These are phyloP conservation scores for Thalassoma bifasciatum DNA, from an alignment of 2,113 vertebrate genomes.

Conservation along the genomic window DNA sequence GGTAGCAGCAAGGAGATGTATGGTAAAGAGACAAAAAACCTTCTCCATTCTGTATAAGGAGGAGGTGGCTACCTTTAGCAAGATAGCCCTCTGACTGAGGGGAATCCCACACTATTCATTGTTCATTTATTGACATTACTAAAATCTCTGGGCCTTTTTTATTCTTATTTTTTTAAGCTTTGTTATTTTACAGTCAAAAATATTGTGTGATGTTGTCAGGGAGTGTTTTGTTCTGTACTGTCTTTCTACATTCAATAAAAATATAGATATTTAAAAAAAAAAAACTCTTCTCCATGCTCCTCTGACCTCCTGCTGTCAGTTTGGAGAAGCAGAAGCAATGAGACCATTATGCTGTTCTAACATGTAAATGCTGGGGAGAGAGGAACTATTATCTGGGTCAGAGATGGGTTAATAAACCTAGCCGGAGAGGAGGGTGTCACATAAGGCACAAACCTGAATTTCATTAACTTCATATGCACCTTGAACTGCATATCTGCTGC, in stretches of 20 bases:
- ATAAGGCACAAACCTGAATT: slow-evolving; percentile 33
- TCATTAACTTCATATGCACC: slow-evolving; percentile 27
- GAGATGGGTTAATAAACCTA: slow-evolving; percentile 58
- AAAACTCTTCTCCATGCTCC: not conserved
- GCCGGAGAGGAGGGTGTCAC: slow-evolving; percentile 11
- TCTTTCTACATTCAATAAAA: too few species aligned
- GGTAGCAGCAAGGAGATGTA: too few species aligned
- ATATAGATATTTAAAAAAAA: too few species aligned
- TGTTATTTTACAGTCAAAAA: too few species aligned
- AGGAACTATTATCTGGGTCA: slow-evolving; percentile 72
- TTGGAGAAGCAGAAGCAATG: slow-evolving; percentile 55
- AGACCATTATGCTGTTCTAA: slow-evolving; percentile 61
- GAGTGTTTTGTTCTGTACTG: too few species aligned
- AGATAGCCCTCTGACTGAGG: too few species aligned
- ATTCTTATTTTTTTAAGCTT: too few species aligned
- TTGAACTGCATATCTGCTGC: slow-evolving; percentile 11
- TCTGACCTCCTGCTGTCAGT: slow-evolving; percentile 33
- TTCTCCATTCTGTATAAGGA: not conserved
- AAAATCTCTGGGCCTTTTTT: too few species aligned
- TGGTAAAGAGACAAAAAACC: not conserved
- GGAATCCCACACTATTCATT: too few species aligned
- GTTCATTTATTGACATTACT: too few species aligned
- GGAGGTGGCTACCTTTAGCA: too few species aligned
- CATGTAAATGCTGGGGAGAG: slow-evolving; percentile 65
- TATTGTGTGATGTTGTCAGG: too few species aligned